Evolutionary conservation across 2,113 vertebrate genomes (phyloP).

Genomic region (Sprattus sprattus): DNA sequence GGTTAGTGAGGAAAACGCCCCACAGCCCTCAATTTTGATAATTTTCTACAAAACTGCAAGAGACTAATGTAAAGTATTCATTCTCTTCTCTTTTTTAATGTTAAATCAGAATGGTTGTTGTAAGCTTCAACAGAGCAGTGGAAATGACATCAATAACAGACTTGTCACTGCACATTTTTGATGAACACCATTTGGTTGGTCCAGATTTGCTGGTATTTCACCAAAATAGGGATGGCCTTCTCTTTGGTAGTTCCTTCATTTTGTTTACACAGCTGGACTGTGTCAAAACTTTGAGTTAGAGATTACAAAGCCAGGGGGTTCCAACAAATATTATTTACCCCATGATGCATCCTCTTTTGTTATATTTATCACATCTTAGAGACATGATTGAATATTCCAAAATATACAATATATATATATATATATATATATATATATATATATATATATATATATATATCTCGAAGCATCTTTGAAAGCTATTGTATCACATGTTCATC

Average conservation of each 20-base stretch:
- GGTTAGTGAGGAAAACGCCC: not conserved
- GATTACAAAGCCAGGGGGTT: not conserved
- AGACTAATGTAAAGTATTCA: not conserved
- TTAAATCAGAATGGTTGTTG: not conserved
- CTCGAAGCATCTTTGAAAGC: not conserved
- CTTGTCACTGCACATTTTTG: not conserved
- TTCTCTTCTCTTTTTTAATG: not conserved
- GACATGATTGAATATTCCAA: not conserved
- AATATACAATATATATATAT: not conserved
- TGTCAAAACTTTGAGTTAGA: not conserved
- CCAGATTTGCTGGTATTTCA: not conserved
- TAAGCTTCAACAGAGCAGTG: not conserved
- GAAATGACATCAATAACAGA: not conserved
- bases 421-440: too few relatives aligned
- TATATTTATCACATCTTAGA: not conserved
- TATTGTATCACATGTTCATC: not conserved
- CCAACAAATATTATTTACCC: not conserved
- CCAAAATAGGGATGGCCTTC: not conserved
- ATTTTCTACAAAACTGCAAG: not conserved
- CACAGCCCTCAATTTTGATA: not conserved
- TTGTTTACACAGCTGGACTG: not conserved
- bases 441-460: not conserved
- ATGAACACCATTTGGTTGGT: not conserved
- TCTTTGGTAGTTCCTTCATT: constrained; percentile 2
- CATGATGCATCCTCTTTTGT: not conserved